Evolutionary conservation across 2,888 invertebrate species (phyloP), one percentile per base, ranked within the genome.

Genomic region (Calameuta pallipes): DNA sequence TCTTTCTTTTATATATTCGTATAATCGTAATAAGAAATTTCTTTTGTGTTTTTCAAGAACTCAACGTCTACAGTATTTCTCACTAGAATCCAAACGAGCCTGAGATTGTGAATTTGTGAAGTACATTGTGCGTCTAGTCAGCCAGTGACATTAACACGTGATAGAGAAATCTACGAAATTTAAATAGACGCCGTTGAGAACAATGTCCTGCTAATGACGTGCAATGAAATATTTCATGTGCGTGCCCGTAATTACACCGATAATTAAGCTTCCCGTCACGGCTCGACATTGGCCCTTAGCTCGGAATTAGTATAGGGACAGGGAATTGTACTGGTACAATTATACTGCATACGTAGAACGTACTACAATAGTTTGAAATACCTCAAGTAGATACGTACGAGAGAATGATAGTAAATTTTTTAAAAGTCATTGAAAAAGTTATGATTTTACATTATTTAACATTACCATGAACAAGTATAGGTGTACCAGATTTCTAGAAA

Each of bases 171-270:
- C 56, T 56, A 23, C 2, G 23, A 56, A 56, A 56, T 56, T 56
- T 56, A 56, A 56, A 56, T 56, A 56, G 23, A 56, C 56, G 56
- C 56, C 9, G 56, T 9, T 23, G 56, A 56, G 75, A 80, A 83
- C 85, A 84, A 85, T 82, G 82, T 81, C 84, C 80, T 80, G 82
- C 84, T 81, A 83, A 82, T 82, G 83, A 84, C 75, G 77, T 77
- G 78, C 78, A 76, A 73, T 79, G 78, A 69, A 78, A 76, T 79
- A 36, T 80, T 82, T 78, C 76, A 80, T 77, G 69, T 79, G 83
- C 79, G 80, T 81, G 78, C 76, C 80, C 79, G 82, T 84, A 84
- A 84, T 84, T 85, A 85, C 85, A 77, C 79, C 80, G 81, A 73
- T 83, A 85, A 85, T 85, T 82, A 82, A 84, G 82, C 85, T 78